Percentiles rank a stretch among this genome's conserved stretches.
phyloP scores from a whole-genome alignment of 92 coral and sea anemone species.

The Palythoa caribaeorum region DNA sequence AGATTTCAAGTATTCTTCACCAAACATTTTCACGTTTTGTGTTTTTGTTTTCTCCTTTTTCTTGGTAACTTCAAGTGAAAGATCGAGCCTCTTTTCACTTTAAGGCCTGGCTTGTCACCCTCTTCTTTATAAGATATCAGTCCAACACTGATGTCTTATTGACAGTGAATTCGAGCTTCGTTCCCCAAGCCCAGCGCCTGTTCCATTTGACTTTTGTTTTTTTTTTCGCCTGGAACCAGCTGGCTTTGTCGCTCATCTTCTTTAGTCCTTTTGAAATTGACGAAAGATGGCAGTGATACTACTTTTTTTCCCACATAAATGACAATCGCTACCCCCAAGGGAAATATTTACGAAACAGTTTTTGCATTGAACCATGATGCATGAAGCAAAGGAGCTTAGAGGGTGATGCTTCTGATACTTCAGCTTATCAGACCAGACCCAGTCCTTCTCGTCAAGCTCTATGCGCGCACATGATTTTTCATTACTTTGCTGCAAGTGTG shows the following conservation, averaged over 20 bases:
- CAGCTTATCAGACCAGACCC: slow-evolving; percentile 16
- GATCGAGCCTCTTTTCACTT: not conserved
- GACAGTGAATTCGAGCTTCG: not conserved
- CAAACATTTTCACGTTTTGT: too few relatives aligned
- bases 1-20: too few relatives aligned
- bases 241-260: slow-evolving; percentile 4
- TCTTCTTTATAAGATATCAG: not conserved
- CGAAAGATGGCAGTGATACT: not conserved
- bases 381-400: not conserved
- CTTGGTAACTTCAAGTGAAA: not conserved
- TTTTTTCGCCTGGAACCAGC: slow-evolving; percentile 5
- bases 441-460: slow-evolving; percentile 33
- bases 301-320: slow-evolving; percentile 7
- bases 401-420: not conserved
- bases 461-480: slow-evolving; percentile 11
- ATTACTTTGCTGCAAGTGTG: slow-evolving; percentile 6
- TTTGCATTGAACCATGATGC: slow-evolving; percentile 19
- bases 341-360: slow-evolving; percentile 22
- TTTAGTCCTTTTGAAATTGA: slow-evolving; percentile 20
- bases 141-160: not conserved
- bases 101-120: not conserved
- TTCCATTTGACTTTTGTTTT: slow-evolving; percentile 11
- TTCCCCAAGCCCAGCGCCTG: not conserved
- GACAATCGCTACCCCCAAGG: slow-evolving; percentile 29
- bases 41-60: too few relatives aligned